Percentiles rank a stretch among this genome's conserved stretches.
phyloP scores from a whole-genome alignment of 2,888 invertebrate species.

The Epsilonema sp. region DNA sequence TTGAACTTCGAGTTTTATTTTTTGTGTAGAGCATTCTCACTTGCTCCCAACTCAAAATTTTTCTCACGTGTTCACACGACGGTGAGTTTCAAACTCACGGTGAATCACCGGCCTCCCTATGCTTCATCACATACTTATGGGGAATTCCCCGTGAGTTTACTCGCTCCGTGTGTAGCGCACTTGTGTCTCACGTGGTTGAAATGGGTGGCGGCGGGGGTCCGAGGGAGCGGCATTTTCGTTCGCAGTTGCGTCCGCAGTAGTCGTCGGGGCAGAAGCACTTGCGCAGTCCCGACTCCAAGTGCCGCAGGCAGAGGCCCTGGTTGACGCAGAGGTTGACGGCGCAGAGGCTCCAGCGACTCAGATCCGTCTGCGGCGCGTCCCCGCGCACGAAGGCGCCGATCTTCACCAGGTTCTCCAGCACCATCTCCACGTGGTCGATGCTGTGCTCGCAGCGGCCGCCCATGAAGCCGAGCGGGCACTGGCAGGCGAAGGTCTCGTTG shows the following conservation, averaged over 20 bases:
- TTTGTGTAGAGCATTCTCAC: too few species aligned
- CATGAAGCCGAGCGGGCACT: constrained; percentile 7
- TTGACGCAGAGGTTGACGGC: background rate
- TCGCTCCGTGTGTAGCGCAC: too few species aligned
- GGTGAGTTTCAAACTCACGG: too few species aligned
- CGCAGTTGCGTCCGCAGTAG: background rate
- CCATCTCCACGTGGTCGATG: background rate
- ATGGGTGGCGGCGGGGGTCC: too few species aligned
- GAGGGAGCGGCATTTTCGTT: background rate
- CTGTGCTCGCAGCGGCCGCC: constrained; percentile 2
- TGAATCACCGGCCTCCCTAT: too few species aligned
- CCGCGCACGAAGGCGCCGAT: constrained; percentile 81
- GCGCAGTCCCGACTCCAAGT: background rate
- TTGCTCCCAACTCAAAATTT: too few species aligned
- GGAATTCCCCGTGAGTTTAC: too few species aligned
- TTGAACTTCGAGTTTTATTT: too few species aligned
- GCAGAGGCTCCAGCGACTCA: background rate
- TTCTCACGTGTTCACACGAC: too few species aligned
- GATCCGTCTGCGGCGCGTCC: constrained; percentile 10
- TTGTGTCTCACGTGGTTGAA: too few species aligned
- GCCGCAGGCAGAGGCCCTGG: background rate
- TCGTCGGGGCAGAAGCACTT: background rate
- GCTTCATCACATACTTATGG: too few species aligned
- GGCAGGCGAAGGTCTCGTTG: constrained; percentile 2
- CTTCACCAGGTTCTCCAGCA: constrained; percentile 37